phyloP scores from a whole-genome alignment of 2,113 vertebrate genomes.

The Pontoporia blainvillei region DNA sequence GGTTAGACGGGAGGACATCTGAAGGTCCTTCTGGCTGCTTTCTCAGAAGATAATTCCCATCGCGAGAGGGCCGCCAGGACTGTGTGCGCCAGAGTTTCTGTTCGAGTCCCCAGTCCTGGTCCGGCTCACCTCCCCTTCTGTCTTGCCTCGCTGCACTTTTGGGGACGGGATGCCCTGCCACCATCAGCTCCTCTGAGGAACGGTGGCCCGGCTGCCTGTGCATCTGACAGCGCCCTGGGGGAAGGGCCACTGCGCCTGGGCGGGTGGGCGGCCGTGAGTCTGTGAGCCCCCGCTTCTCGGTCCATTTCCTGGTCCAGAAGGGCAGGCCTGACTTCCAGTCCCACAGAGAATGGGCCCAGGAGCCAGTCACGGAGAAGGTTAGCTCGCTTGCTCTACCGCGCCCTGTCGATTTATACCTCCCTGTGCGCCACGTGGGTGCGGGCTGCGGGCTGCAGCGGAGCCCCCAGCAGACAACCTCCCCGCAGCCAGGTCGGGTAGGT shows the following conservation, averaged over 20 bases:
- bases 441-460: not conserved
- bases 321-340: not conserved
- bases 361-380: constrained; percentile 53
- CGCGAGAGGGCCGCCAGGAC: not conserved
- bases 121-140: not conserved
- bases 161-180: not conserved
- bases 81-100: not conserved
- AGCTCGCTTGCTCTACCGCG: constrained; percentile 62
- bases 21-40: not conserved
- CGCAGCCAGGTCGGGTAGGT: not conserved
- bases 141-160: not conserved
- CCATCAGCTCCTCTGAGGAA: not conserved
- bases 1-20: not conserved
- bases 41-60: not conserved
- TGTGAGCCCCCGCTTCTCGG: not conserved
- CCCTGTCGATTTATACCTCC: constrained; percentile 71
- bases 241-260: not conserved
- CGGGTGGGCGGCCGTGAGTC: not conserved
- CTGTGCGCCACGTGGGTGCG: fast-evolving
- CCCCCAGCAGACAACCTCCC: not conserved
- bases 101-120: not conserved
- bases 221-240: not conserved
- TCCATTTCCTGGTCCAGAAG: not conserved
- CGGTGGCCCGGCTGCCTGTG: no score
- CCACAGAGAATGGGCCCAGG: not conserved